Base-by-base conservation (phyloP, 1,140 invertebrate genomes). In the Leptonema lineaticorne region DNA sequence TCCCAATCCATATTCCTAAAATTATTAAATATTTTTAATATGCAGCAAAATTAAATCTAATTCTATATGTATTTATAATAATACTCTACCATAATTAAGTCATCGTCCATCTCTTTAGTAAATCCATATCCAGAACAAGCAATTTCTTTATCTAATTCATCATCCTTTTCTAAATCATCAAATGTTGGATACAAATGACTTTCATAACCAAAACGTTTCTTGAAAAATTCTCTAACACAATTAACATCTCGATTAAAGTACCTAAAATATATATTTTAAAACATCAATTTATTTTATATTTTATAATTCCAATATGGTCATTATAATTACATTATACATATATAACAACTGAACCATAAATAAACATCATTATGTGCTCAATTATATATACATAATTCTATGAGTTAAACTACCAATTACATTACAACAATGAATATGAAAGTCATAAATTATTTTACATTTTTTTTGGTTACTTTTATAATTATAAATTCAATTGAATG, bases 181-280 rank as follows among this genome's bases (percentile, higher is more conserved):
- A 98, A 99, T 67, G 84, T 87, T 20, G 97, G 97, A 78, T 86
- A 92, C 3, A 91, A 80, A 75, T 91, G 90, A 79, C 94, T 95
- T 81, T 98, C 96, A 80, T 92, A 99, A 0, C 85, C 86, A 80
- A 98, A 99, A 63, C 93, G 86, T 79, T 90, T 89, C 75, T 89
- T 91, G 79, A 99, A 99, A 81, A 98, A 98, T 60, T 92, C 90
- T 68, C 90, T 84, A 11, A 99, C 85, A 79, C 97, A 98, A 48
- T 88, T 88, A 0, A 99, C 96, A 85, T 99, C 97, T 74, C 97
- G 86, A 66, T 99, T 88, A 80, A 99, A 99, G 82, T 92, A 94
- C 75, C 90, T 92, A 71, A 4, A 74, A 76, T 2, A 58, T 58
- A 29, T 2, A 5, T 11, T 22, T 4, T 50, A 50, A 2, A 50